A percentile compares a stretch with the other conserved stretches of the same genome.
Evolutionary conservation across 2,888 invertebrate species (phyloP).

Genomic region (Cataglyphis rosenhaueri): DNA sequence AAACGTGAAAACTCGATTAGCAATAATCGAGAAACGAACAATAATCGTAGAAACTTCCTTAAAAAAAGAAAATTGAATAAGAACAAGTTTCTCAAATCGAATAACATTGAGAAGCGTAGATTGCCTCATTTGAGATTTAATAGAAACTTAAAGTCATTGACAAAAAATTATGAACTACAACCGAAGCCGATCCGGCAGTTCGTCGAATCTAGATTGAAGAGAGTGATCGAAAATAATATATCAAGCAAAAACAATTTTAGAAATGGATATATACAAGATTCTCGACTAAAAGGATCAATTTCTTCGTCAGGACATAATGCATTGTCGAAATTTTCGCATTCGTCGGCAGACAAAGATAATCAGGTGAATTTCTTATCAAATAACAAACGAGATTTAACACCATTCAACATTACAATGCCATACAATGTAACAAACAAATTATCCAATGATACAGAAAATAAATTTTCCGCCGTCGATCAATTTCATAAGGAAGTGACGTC

Average conservation of each 20-base stretch:
- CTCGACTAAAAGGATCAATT: background rate
- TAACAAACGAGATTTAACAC: background rate
- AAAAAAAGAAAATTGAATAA: background rate
- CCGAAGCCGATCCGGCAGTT: background rate
- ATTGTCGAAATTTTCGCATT: background rate
- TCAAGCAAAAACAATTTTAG: background rate
- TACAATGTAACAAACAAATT: background rate
- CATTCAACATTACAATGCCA: background rate
- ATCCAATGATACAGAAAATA: background rate
- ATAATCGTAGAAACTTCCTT: background rate
- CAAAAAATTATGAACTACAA: constrained; percentile 3
- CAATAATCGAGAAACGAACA: background rate
- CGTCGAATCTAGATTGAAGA: background rate
- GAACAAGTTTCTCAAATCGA: background rate
- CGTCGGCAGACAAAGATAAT: background rate
- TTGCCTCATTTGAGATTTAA: constrained; percentile 20
- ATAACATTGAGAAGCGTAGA: background rate
- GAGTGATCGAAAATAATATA: background rate
- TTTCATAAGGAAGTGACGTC: background rate
- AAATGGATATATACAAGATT: background rate
- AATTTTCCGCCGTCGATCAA: background rate
- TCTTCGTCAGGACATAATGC: background rate
- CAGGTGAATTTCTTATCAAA: background rate
- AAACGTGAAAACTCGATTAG: background rate
- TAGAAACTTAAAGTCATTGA: constrained; percentile 32